Conservation (phyloP, 2,113 vertebrate genomes). For the Ifrita kowaldi region DNA sequence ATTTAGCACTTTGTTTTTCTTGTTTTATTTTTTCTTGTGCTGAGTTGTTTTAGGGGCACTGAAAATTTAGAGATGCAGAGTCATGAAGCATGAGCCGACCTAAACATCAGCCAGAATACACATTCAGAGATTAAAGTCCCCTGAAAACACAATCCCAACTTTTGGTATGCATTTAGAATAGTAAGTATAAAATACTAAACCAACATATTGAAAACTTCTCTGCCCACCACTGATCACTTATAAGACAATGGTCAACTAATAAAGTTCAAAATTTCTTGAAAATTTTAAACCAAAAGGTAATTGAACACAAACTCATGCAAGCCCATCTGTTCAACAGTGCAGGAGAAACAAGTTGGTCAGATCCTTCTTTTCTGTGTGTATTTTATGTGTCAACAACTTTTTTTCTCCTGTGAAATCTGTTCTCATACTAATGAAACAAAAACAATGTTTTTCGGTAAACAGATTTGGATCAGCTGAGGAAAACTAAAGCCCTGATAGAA, state of each 20-base stretch:
- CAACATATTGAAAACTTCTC: background rate
- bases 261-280: background rate
- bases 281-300: background rate
- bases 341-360: background rate
- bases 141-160: background rate
- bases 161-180: background rate
- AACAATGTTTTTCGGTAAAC: background rate
- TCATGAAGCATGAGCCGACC: rapidly evolving
- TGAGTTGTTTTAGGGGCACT: background rate
- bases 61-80: background rate
- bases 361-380: background rate
- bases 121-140: background rate
- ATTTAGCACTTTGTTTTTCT: background rate
- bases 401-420: background rate
- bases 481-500: background rate
- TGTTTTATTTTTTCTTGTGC: background rate
- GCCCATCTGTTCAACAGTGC: background rate
- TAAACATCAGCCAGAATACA: background rate
- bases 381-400: background rate
- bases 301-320: background rate
- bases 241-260: background rate
- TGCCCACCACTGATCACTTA: background rate
- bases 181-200: background rate
- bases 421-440: background rate
- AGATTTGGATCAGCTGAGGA: background rate